Conservation (phyloP, 2,888 invertebrate species). For the Thera obeliscata region DNA sequence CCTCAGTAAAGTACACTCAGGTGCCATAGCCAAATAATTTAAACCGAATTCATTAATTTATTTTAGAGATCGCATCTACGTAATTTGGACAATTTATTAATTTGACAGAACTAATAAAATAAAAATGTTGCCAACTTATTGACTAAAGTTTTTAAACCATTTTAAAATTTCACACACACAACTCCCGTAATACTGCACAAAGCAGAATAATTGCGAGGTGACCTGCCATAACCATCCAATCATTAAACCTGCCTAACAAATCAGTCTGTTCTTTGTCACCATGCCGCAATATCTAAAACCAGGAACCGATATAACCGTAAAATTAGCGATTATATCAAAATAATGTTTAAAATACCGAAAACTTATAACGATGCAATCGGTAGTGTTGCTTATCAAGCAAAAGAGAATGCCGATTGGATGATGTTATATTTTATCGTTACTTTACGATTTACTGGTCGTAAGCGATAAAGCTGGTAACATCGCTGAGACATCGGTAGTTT, state of each 20-base stretch:
- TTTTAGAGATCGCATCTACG: neutral
- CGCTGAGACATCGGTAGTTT: neutral
- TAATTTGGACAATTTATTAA: too few relatives aligned
- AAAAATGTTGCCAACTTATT: neutral
- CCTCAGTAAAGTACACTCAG: too few relatives aligned
- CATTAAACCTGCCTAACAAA: conserved; percentile 62
- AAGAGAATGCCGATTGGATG: neutral
- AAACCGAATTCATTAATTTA: too few relatives aligned
- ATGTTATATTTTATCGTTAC: neutral
- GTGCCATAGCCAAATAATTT: too few relatives aligned
- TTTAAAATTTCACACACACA: conserved; percentile 50
- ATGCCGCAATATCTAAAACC: conserved; percentile 64
- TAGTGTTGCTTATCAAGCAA: neutral
- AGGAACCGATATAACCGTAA: conserved; percentile 8
- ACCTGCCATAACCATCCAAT: conserved; percentile 46
- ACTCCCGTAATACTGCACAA: conserved; percentile 69
- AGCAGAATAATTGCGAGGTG: conserved; percentile 56
- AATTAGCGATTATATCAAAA: conserved; percentile 5
- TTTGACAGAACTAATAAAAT: too few relatives aligned
- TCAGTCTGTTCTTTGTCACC: conserved; percentile 73
- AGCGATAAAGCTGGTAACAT: neutral
- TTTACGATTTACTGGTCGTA: neutral
- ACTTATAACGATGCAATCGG: neutral
- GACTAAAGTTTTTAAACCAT: neutral
- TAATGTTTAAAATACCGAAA: conserved; percentile 8